These are phyloP conservation scores for Spinus pinus DNA, from an alignment of 2,797 vertebrate species.

Conservation along the genomic window DNA sequence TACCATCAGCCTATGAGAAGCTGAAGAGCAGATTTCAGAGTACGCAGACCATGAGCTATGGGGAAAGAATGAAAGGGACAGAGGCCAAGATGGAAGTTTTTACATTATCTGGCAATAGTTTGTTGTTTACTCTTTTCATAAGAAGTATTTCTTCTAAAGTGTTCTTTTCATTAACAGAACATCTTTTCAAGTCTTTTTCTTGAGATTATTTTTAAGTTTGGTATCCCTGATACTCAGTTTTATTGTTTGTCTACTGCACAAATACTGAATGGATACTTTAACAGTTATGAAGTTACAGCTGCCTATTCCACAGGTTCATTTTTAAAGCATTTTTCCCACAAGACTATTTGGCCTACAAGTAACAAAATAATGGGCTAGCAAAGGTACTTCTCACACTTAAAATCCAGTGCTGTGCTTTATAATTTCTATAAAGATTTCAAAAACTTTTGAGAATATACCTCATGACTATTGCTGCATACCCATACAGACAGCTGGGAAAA, in stretches of 20 bases:
- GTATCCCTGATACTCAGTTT: not conserved
- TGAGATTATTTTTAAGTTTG: not conserved
- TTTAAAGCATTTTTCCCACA: not conserved
- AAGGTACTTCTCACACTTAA: not conserved
- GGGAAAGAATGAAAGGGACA: not conserved
- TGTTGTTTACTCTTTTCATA: not conserved
- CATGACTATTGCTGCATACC: not conserved
- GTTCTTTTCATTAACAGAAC: not conserved
- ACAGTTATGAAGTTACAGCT: not conserved
- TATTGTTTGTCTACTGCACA: not conserved
- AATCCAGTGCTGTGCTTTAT: not conserved
- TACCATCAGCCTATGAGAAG: not conserved
- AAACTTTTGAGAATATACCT: not conserved
- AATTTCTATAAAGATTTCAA: not conserved
- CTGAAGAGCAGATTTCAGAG: not conserved
- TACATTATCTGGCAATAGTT: not conserved
- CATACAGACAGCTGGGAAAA: not conserved
- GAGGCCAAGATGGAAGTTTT: not conserved
- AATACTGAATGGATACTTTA: not conserved
- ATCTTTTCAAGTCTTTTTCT: not conserved
- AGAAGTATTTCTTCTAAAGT: not conserved
- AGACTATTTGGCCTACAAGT: not conserved
- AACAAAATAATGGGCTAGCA: not conserved
- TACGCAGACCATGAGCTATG: not conserved
- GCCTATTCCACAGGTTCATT: not conserved